Evolutionary conservation across 2,888 invertebrate species (phyloP).

Genomic region (Eucera pruinosa): DNA sequence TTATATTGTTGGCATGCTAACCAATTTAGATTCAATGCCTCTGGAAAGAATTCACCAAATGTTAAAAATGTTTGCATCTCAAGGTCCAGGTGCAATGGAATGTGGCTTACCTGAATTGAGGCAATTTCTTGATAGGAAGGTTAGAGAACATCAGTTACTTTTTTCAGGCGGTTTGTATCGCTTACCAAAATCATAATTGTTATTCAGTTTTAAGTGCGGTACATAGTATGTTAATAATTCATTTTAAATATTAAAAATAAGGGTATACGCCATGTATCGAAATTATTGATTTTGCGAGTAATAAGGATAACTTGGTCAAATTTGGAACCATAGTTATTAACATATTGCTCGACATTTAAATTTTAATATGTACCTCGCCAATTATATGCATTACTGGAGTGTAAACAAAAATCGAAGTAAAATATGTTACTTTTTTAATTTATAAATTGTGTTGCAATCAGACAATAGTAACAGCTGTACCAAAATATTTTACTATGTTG

Average conservation of each 20-base stretch:
- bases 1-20: constrained; percentile 98
- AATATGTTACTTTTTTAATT: constrained; percentile 13
- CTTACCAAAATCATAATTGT: constrained; percentile 88
- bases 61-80: constrained; percentile 98
- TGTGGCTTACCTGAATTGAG: constrained; percentile 95
- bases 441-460: constrained; percentile 47
- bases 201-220: constrained; percentile 5
- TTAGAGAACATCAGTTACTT: constrained; percentile 94
- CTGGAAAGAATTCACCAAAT: constrained; percentile 97
- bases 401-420: too few species aligned
- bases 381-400: too few species aligned
- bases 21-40: constrained; percentile 96
- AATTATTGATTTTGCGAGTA: background rate
- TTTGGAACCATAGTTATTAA: too few species aligned
- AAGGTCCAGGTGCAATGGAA: constrained; percentile 94
- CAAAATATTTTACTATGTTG: constrained; percentile 71
- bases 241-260: background rate
- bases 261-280: background rate
- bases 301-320: too few species aligned
- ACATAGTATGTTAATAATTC: constrained; percentile 1
- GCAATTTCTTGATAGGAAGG: constrained; percentile 96
- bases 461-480: constrained; percentile 64
- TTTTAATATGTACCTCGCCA: background rate
- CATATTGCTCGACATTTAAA: background rate
- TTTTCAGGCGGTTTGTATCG: constrained; percentile 95